Evolutionary conservation across 2,797 vertebrate species (phyloP), one percentile per base, ranked within the genome.

Genomic region (Saguinus oedipus): DNA sequence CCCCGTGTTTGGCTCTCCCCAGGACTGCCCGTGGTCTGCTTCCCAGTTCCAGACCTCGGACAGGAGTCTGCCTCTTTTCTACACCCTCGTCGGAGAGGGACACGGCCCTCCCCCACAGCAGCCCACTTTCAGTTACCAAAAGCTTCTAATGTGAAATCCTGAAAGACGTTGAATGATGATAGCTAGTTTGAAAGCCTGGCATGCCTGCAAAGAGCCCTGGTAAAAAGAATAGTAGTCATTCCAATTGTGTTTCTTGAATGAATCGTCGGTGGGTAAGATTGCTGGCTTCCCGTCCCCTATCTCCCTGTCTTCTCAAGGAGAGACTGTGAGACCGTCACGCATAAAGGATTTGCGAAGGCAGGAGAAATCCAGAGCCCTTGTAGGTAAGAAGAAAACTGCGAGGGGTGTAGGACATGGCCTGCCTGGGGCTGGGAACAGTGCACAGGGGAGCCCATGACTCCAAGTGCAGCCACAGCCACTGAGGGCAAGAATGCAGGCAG

Each of bases 381-480:
- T 4, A 19, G 36, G 48, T 5, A 36, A 68, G 46, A 94, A 88
- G 83, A 33, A 68, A 64, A 50, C 13, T 8, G 24, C 1, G 3
- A 1, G 76, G 72, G 33, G 64, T 22, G 26, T 3, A 42, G 75
- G 84, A 39, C 7, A 4, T 26, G 30, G 2, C n/a, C 44, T 33
- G 1, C n/a, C 44, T 27, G 33, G 33, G 26, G 68, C 68, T 61
- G n/a, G 78, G 42, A 17, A 26, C n/a, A 70, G 61, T 27, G 7
- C 24, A 13, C 12, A 78, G 14, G 42, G 11, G 19, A 0, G 1
- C 39, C 59, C 19, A 7, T 1, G 3, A 11, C 39, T 50, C 68
- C 39, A 27, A 0, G 0, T 48, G n/a, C 64, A 33, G 19, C n/a
- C 19, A 9, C 1, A 27, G 70, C 76, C 26, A 2, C 12, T 19